A percentile compares a stretch with the other conserved stretches of the same genome.
Conservation (phyloP, 2,113 vertebrate species). For the Turnix velox region DNA sequence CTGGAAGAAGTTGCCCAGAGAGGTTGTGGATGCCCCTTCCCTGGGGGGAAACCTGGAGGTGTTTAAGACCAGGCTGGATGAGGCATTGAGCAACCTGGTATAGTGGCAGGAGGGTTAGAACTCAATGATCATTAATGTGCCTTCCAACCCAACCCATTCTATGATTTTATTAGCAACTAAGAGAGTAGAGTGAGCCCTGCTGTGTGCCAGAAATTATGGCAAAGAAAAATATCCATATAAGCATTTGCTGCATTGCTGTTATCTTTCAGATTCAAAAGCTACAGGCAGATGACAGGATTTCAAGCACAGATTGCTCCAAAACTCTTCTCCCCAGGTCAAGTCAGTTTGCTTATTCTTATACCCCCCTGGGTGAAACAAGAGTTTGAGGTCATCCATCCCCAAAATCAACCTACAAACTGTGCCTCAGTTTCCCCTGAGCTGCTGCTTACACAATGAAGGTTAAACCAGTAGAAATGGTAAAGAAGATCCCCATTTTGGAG, state of each 20-base stretch:
- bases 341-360: neutral
- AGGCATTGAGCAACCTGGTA: no score
- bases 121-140: no score
- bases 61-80: no score
- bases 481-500: neutral
- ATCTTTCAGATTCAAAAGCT: neutral
- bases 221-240: fast-evolving
- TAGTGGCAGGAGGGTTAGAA: no score
- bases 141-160: no score
- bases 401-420: neutral
- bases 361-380: neutral
- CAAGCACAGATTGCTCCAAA: neutral
- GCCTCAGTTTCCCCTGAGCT: neutral
- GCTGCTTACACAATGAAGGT: neutral
- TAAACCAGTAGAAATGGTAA: neutral
- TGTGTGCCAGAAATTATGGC: fast-evolving
- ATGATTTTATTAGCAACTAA: neutral
- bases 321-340: neutral
- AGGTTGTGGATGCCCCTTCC: no score
- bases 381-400: neutral
- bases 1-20: no score
- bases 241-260: neutral
- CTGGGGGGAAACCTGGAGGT: no score
- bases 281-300: neutral
- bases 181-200: neutral